These are phyloP conservation scores for Montipora capricornis DNA, from an alignment of 64 coral and sea anemone species.

Conservation along the genomic window DNA sequence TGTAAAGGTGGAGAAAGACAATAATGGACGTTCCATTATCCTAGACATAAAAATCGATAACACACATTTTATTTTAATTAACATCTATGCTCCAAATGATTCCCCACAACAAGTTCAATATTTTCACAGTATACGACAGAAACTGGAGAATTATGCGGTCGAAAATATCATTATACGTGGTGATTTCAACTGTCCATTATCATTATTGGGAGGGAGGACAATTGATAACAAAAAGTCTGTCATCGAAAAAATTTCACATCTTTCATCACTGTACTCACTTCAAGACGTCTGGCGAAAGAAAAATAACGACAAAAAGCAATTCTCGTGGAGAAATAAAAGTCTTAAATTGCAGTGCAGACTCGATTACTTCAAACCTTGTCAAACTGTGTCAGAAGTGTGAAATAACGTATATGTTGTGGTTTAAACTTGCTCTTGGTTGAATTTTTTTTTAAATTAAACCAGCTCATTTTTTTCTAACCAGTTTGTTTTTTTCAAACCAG, in stretches of 20 bases:
- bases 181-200: slow-evolving; percentile 9
- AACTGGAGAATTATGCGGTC: background rate
- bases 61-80: background rate
- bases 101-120: background rate
- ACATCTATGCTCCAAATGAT: slow-evolving; percentile 23
- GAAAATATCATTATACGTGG: slow-evolving; percentile 13
- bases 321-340: background rate
- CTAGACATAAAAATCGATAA: slow-evolving; percentile 1
- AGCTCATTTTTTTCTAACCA: no score
- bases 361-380: background rate
- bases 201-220: background rate
- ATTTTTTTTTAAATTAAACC: no score
- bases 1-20: no score
- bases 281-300: background rate
- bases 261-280: background rate
- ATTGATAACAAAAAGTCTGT: background rate
- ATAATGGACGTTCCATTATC: slow-evolving; percentile 6
- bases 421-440: no score
- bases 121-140: background rate
- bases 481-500: no score
- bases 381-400: slow-evolving; percentile 1
- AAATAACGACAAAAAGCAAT: slow-evolving; percentile 21
- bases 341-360: no score
- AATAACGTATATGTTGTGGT: background rate
- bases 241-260: background rate